Evolutionary conservation across 2,113 vertebrate genomes (phyloP), one percentile per base, ranked within the genome.

Genomic region (Leuciscus idus): DNA sequence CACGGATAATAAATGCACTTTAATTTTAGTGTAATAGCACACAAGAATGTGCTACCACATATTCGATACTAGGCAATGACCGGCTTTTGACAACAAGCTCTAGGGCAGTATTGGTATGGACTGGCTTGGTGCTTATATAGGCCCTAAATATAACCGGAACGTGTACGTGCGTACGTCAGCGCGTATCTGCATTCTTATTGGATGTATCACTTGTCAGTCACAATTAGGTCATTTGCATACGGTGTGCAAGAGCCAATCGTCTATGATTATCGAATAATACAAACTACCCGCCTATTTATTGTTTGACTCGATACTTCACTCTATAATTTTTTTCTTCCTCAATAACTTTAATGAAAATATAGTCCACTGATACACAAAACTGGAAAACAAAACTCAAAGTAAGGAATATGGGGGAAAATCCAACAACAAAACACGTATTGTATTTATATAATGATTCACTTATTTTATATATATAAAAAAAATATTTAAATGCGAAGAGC

Each of bases 61-160:
- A 57, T 72, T 83, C 82, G 50, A 57, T 36, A 15, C 66, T 43
- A 7, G 13, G 33, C 12, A 23, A 6, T n/a, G 23, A 85, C 83
- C 86, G 86, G 86, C 83, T 85, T 89, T 72, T 57, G 26, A 80
- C 79, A 59, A 79, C 79, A 59, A 79, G 43, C 70, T 4, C 39
- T 79, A 30, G 55, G 81, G 79, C 86, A 83, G 83, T 84, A 64
- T 48, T 61, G 19, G 0, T 36, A 7, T 4, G 55, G 36, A 30
- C 50, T 68, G 5, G 2, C 55, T 72, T 46, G 55, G 11, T 85
- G 78, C 92, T 90, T 95, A 94, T 94, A 95, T 91, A 95, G 94
- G 93, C 86, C 93, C 95, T 95, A 95, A 95, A 95, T 95, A 95
- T 95, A 95, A 95, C 95, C 88, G 93, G 88, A 90, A 92, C 86